phyloP scores from a whole-genome alignment of 2,888 invertebrate species.

The Heliconius erato region DNA sequence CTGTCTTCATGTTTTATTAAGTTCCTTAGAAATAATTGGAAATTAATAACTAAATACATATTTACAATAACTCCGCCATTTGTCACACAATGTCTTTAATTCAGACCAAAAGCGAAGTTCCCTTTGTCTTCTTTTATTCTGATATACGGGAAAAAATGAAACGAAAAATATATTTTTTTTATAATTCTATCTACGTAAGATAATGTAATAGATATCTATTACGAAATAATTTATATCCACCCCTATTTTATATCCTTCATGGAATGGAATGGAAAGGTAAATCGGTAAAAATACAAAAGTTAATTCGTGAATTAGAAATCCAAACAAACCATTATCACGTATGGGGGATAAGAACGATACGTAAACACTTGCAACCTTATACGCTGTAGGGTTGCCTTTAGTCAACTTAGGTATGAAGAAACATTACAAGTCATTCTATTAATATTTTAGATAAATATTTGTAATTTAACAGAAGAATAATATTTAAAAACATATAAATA shows the following conservation, averaged over 20 bases:
- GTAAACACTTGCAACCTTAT: conserved; percentile 76
- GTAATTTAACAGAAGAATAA: too few species aligned
- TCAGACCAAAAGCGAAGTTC: too few species aligned
- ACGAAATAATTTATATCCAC: not conserved
- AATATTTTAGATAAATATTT: too few species aligned
- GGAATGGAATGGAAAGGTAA: conserved; percentile 13
- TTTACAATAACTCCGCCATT: too few species aligned
- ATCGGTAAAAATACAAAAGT: conserved; percentile 46
- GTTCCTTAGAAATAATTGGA: too few species aligned
- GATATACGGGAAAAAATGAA: too few species aligned
- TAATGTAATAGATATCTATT: not conserved
- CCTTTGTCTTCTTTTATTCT: too few species aligned
- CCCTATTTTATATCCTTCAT: not conserved
- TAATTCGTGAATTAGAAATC: conserved; percentile 67
- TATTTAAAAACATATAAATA: too few species aligned
- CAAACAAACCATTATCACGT: conserved; percentile 68
- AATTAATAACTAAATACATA: too few species aligned
- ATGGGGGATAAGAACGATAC: conserved; percentile 71
- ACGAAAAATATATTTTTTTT: too few species aligned
- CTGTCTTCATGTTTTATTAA: too few species aligned
- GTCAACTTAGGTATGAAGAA: not conserved
- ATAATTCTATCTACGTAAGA: not conserved
- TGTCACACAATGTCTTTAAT: too few species aligned
- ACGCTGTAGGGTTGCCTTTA: conserved; percentile 69
- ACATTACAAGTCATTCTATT: not conserved